A percentile compares a stretch with the other conserved stretches of the same genome.
Conservation (phyloP, 1,140 invertebrate species). For the Nomia melanderi region DNA sequence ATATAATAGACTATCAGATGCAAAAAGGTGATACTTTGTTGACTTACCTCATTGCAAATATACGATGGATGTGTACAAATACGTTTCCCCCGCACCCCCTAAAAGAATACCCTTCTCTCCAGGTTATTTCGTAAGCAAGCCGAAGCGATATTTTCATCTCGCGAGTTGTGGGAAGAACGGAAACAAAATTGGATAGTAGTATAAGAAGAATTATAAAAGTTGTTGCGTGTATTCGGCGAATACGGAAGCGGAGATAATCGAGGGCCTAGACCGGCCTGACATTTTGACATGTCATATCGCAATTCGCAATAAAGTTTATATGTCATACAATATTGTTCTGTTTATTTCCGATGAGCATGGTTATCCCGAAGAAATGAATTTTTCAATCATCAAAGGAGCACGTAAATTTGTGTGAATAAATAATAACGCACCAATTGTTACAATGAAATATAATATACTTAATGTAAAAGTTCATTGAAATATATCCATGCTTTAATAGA, state of each 20-base stretch:
- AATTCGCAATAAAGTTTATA: slow-evolving; percentile 41
- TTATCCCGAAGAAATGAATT: too few species aligned
- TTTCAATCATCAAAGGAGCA: too few species aligned
- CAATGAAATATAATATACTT: too few species aligned
- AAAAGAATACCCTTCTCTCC: background rate
- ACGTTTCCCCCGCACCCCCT: background rate
- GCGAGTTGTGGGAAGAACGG: background rate
- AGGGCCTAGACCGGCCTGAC: slow-evolving; percentile 19
- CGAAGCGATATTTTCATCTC: slow-evolving; percentile 8
- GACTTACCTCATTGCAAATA: slow-evolving; percentile 31
- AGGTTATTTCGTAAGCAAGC: background rate
- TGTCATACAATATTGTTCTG: background rate
- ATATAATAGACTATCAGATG: slow-evolving; percentile 10
- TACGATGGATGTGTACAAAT: slow-evolving; percentile 12
- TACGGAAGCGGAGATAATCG: background rate
- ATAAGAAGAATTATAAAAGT: background rate
- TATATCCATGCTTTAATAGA: too few species aligned
- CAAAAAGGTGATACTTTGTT: slow-evolving; percentile 29
- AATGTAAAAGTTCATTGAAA: too few species aligned
- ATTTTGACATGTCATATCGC: slow-evolving; percentile 5
- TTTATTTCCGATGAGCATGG: too few species aligned
- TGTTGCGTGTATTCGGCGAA: background rate
- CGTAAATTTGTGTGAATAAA: too few species aligned
- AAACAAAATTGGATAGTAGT: background rate
- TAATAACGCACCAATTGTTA: too few species aligned